phyloP scores from a whole-genome alignment of 2,888 invertebrate species.

The Helobdella robusta region DNA sequence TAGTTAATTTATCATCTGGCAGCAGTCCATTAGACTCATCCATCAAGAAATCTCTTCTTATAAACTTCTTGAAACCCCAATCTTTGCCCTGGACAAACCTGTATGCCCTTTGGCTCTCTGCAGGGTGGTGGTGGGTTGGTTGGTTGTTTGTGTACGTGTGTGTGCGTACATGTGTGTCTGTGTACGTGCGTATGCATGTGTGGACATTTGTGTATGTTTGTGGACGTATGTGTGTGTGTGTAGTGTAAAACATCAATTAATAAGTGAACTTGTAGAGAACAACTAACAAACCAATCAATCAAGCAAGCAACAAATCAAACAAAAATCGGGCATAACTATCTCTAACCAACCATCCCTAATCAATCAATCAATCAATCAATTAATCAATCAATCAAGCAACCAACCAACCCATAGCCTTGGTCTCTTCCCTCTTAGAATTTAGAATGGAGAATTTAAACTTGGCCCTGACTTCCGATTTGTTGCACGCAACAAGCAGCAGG shows the following conservation, averaged over 20 bases:
- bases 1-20: slow-evolving; percentile 96
- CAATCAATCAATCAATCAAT: too few species aligned
- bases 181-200: background rate
- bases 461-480: slow-evolving; percentile 98
- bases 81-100: slow-evolving; percentile 99
- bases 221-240: too few species aligned
- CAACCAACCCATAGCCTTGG: slow-evolving; percentile 92
- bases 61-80: slow-evolving; percentile 99
- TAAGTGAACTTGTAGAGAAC: too few species aligned
- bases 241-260: too few species aligned
- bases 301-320: too few species aligned
- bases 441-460: slow-evolving; percentile 99
- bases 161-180: background rate
- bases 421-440: slow-evolving; percentile 99
- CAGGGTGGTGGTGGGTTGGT: background rate
- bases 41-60: slow-evolving; percentile 91
- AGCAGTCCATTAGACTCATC: slow-evolving; percentile 96
- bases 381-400: too few species aligned
- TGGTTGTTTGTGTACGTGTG: background rate
- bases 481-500: slow-evolving; percentile 95
- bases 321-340: too few species aligned
- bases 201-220: background rate
- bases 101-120: slow-evolving; percentile 80
- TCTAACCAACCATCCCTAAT: too few species aligned
- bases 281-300: too few species aligned